Base-by-base conservation (phyloP, 2,797 vertebrate species). In the Carapus acus region DNA sequence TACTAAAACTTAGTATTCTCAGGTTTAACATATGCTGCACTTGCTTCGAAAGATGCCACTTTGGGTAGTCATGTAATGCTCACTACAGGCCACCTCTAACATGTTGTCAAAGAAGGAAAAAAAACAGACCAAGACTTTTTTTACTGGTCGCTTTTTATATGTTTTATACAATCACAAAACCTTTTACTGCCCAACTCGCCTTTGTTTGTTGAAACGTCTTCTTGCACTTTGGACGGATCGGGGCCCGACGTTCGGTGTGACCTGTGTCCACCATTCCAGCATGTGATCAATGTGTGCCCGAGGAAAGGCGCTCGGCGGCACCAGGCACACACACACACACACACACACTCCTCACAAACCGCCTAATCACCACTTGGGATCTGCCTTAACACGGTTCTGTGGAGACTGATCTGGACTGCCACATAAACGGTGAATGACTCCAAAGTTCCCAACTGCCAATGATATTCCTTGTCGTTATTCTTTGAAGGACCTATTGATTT, bases 201-300 rank as follows among this genome's bases (percentile, higher is more conserved):
- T 14, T 55, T 37, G 41, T 33, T 51, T 11, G 42, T 24, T 36
- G 41, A 36, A 51, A 47, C 0, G 1, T n/a, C 15, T 60, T 37
- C 49, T 57, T 73, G 70, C 66, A 76, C 74, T 74, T 75, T 76
- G 65, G 23, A 13, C 49, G 16, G 3, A 31, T 15, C 49, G 21
- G 58, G 58, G 47, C 44, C 18, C 39, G 43, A 54, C 8, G 50
- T 37, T 41, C 22, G 2, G 34, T 50, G 45, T 60, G 14, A 52
- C 0, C 42, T 37, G 43, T 29, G 37, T 58, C 15, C 64, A 64
- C 62, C 9, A 38, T 20, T 16, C 15, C 7, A 49, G 24, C 72
- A 53, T 54, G 71, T 78, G 79, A 72, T 17, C 3, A 1, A 13
- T 13, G 3, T 3, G 4, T 39, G 15, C 7, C 20, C 34, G 62